These are phyloP conservation scores for Dufourea novaeangliae DNA, from an alignment of 1,140 invertebrate genomes.

Conservation along the genomic window DNA sequence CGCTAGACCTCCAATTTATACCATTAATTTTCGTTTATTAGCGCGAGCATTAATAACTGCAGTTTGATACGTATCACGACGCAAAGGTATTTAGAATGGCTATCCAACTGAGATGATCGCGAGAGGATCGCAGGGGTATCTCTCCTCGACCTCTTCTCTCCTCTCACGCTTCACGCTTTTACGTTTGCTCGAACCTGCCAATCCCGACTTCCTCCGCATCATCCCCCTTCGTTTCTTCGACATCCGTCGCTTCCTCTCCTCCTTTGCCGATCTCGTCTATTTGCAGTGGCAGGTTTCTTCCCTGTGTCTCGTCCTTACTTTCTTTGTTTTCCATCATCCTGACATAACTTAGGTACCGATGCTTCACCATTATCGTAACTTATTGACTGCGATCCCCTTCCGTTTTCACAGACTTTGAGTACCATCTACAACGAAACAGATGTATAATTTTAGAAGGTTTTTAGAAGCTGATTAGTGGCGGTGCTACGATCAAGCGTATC, in stretches of 20 bases:
- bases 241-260: constrained; percentile 19
- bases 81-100: no score
- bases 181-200: constrained; percentile 43
- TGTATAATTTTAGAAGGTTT: no score
- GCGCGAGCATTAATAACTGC: neutral
- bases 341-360: constrained; percentile 57
- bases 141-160: neutral
- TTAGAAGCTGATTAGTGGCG: neutral
- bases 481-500: constrained; percentile 28
- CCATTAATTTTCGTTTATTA: constrained; percentile 25
- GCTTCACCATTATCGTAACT: constrained; percentile 57
- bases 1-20: no score
- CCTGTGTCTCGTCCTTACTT: constrained; percentile 17
- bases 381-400: constrained; percentile 31
- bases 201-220: constrained; percentile 38
- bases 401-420: no score
- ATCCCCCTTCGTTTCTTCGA: constrained; percentile 30
- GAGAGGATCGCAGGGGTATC: neutral
- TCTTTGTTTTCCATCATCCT: constrained; percentile 41
- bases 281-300: constrained; percentile 51
- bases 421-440: no score
- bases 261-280: constrained; percentile 44
- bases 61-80: no score
- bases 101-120: neutral
- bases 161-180: neutral